Conservation (phyloP, 1,140 invertebrate species). For the Procambarus clarkii region DNA sequence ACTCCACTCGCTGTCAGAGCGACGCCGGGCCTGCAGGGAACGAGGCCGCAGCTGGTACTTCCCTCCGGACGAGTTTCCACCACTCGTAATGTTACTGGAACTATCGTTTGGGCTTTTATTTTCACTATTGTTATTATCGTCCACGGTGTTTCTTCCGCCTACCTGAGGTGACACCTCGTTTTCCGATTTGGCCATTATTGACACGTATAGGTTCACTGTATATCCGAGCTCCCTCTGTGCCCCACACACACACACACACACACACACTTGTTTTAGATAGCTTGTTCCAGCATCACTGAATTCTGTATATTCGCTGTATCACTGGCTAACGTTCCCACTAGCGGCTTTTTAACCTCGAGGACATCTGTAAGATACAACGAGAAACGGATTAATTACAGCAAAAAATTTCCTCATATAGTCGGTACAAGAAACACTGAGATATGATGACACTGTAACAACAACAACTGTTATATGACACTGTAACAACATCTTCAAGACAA, state of each 20-base stretch:
- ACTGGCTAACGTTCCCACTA: neutral
- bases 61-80: neutral
- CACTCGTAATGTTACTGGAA: neutral
- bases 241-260: no score
- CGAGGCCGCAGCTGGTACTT: constrained; percentile 34
- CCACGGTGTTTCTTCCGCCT: constrained; percentile 5
- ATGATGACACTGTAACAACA: no score
- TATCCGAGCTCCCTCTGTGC: no score
- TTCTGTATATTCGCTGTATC: neutral
- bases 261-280: neutral
- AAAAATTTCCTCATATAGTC: no score
- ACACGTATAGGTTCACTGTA: neutral
- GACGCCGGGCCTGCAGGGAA: constrained; percentile 23
- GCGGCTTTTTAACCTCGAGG: neutral
- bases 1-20: constrained; percentile 32
- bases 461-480: no score
- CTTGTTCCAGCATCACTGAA: neutral
- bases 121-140: constrained; percentile 18
- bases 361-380: neutral
- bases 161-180: constrained; percentile 12
- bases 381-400: neutral
- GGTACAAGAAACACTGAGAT: no score
- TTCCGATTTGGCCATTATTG: constrained; percentile 20
- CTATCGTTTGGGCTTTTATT: constrained; percentile 13
- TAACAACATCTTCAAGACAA: neutral